Evolutionary conservation across 2,113 vertebrate species (phyloP).

Genomic region (Trogon melanurus): DNA sequence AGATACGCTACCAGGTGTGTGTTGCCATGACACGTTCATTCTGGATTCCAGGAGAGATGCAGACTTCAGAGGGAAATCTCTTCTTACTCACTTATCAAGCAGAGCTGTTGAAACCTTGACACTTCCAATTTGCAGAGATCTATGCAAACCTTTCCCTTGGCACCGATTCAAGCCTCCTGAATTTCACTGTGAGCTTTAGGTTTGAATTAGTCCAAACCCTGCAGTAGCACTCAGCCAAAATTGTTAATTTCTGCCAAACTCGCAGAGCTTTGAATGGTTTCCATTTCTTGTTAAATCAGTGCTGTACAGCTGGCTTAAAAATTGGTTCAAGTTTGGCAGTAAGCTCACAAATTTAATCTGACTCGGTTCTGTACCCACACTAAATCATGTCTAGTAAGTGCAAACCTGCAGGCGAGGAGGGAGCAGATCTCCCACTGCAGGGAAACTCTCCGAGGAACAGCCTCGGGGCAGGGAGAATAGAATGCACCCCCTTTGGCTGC

Average conservation of each 20-base stretch:
- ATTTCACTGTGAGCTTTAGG: conserved; percentile 31
- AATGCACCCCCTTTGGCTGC: rapidly evolving
- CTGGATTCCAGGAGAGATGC: conserved; percentile 1
- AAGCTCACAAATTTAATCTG: not conserved
- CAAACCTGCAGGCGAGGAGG: rapidly evolving
- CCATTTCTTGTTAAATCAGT: conserved; percentile 55
- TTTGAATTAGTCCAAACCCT: conserved; percentile 30
- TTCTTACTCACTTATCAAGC: conserved; percentile 30
- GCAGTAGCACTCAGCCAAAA: conserved; percentile 25
- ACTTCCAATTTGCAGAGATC: conserved; percentile 59
- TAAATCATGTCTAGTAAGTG: not conserved
- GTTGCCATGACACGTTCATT: not conserved
- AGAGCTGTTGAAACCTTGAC: conserved; percentile 55
- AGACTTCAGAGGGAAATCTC: conserved; percentile 41
- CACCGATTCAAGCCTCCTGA: not conserved
- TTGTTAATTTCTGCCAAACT: conserved; percentile 57
- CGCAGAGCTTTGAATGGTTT: conserved; percentile 49
- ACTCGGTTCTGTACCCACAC: conserved; percentile 10
- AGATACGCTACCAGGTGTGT: conserved; percentile 9
- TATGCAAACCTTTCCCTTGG: conserved; percentile 52
- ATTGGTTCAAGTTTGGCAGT: conserved; percentile 37
- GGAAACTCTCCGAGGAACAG: not conserved
- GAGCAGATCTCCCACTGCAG: not conserved
- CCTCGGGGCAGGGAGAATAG: not conserved
- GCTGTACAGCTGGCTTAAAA: conserved; percentile 51